Evolutionary conservation across 2,113 vertebrate genomes (phyloP).

Genomic region (Semnornis frantzii): DNA sequence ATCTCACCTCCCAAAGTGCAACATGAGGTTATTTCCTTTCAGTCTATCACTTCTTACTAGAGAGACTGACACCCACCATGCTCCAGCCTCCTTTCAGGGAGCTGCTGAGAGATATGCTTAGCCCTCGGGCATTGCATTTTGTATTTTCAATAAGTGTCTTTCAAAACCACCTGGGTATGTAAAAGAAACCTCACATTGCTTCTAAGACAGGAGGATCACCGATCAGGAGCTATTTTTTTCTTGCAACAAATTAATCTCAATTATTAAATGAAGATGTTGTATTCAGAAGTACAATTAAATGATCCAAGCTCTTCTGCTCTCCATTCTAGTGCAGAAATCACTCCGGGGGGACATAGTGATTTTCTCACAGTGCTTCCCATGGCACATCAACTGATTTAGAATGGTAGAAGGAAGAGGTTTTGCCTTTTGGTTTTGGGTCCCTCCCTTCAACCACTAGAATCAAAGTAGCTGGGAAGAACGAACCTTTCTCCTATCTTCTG

Average conservation of each 20-base stretch:
- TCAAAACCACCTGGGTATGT: neutral
- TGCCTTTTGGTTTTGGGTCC: neutral
- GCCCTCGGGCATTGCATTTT: neutral
- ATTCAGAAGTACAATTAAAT: neutral
- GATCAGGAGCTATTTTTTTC: neutral
- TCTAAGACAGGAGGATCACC: neutral
- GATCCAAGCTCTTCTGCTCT: neutral
- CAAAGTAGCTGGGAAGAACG: neutral
- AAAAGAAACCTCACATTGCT: neutral
- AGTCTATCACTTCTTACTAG: too few relatives aligned
- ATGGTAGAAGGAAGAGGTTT: neutral
- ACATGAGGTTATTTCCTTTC: too few relatives aligned
- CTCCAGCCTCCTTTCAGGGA: too few relatives aligned
- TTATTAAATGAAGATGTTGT: slow-evolving; percentile 21
- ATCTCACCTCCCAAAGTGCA: too few relatives aligned
- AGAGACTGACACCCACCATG: too few relatives aligned
- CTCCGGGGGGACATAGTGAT: neutral
- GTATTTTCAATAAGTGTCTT: neutral
- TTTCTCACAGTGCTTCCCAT: neutral
- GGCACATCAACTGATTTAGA: neutral
- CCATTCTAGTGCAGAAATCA: neutral
- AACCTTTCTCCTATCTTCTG: neutral
- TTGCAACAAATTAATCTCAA: slow-evolving; percentile 4
- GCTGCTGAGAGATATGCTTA: neutral
- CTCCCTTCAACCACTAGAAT: neutral